These are phyloP conservation scores for Pogonocichla stellata DNA, from an alignment of 2,113 vertebrate genomes.

Conservation along the genomic window DNA sequence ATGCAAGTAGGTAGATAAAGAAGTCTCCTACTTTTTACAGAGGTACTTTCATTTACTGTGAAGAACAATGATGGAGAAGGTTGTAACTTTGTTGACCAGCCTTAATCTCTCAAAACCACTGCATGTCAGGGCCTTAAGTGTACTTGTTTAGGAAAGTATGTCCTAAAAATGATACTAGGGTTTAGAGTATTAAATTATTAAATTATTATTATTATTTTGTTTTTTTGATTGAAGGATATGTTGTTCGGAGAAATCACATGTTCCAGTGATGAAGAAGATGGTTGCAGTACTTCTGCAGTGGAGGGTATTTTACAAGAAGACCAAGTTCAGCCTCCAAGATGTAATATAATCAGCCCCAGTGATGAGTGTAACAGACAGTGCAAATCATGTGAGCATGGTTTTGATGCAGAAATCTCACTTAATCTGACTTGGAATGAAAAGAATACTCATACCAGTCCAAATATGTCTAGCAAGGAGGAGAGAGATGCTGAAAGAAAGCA, in stretches of 20 bases:
- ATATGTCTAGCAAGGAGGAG: neutral
- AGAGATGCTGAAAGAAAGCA: neutral
- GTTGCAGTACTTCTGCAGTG: neutral
- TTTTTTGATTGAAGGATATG: conserved; percentile 60
- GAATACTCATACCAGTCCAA: neutral
- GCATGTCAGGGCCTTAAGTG: neutral
- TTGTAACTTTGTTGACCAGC: neutral
- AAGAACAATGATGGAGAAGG: neutral
- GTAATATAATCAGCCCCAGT: neutral
- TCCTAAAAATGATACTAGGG: neutral
- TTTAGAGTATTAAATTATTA: neutral
- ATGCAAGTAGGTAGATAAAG: neutral
- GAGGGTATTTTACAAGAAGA: conserved; percentile 21
- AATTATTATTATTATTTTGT: neutral
- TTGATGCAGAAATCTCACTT: neutral
- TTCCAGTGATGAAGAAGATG: conserved; percentile 71
- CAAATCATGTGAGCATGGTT: neutral
- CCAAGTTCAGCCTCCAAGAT: neutral
- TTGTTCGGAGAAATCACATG: conserved; percentile 63
- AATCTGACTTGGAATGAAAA: neutral
- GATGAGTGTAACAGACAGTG: neutral
- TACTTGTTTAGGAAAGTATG: neutral
- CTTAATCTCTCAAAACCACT: neutral
- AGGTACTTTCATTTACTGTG: neutral
- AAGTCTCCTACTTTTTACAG: neutral